Base-by-base conservation (phyloP, 2,888 invertebrate genomes). In the Agrotis exclamationis region DNA sequence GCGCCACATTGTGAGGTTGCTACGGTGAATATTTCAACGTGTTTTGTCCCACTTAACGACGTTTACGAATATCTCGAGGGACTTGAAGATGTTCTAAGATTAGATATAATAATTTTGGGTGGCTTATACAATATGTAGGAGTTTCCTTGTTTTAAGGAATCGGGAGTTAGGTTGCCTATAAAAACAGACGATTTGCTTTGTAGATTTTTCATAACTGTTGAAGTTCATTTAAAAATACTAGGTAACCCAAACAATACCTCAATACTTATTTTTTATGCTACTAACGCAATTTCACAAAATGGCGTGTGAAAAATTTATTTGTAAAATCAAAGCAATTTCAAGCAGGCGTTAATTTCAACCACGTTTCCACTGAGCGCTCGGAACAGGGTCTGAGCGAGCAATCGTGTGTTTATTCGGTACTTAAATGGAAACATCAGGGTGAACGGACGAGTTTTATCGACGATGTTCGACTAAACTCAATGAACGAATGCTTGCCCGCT, bases 1-100 rank as follows among this genome's bases (percentile, higher is more conserved):
- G 33, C 48, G 7, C 59, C 63, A 50, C 57, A 54, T 22, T 39
- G 28, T 33, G 53, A 72, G 63, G 65, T 63, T 33, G 59, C 63
- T 39, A 4, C 56, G 28, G 44, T 81, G 67, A 67, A 83, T 81
- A 80, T 83, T 81, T 82, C 64, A 81, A 67, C 69, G 28, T 28
- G 73, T 80, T 76, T 76, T 60, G 73, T 81, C 59, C 71, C 28
- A 65, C 28, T 51, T 78, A 79, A 80, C 65, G 54, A 59, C 48
- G 59, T 63, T 51, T 22, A 51, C n/a, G 33, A 45, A 48, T 47
- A 51, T n/a, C 72, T 33, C 54, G 5, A 18, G 78, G 58, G 78
- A 62, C 63, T 45, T 2, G 6, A 28, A 53, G 53, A 45, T 63
- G n/a, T 68, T 45, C 44, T 79, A 51, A 63, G 69, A 50, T 59